These are phyloP conservation scores for Myzus persicae DNA, from an alignment of 1,140 invertebrate species.

Conservation along the genomic window DNA sequence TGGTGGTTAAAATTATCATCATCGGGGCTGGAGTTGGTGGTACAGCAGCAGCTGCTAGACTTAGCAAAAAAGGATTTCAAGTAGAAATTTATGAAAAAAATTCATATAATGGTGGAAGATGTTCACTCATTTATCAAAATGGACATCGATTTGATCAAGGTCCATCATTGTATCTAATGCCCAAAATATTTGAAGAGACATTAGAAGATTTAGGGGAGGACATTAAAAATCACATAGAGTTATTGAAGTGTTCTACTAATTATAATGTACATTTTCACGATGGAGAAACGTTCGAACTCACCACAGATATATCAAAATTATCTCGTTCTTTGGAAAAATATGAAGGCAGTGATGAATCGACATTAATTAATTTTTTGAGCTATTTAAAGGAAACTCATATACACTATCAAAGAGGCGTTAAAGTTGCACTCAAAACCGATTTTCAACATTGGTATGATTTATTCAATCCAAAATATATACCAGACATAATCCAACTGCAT, in stretches of 20 bases:
- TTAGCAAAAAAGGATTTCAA: conserved; percentile 55
- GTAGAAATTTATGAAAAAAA: conserved; percentile 54
- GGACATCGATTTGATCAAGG: conserved; percentile 56
- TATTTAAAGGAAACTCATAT: conserved; percentile 48
- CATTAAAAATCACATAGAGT: conserved; percentile 35
- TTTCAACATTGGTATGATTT: conserved; percentile 54
- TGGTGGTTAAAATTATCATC: conserved; percentile 13
- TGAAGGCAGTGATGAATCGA: conserved; percentile 8
- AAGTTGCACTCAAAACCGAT: conserved; percentile 36
- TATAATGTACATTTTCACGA: conserved; percentile 48
- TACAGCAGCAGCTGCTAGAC: conserved; percentile 42
- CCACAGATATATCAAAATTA: conserved; percentile 45
- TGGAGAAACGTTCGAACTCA: conserved; percentile 26
- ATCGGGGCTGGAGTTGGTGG: conserved; percentile 44
- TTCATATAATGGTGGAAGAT: conserved; percentile 52
- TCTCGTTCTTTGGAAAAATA: conserved; percentile 45
- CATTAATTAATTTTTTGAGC: conserved; percentile 29
- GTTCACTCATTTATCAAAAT: conserved; percentile 34
- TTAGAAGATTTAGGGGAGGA: conserved; percentile 49
- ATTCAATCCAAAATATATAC: conserved; percentile 44
- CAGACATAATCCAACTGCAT: conserved; percentile 35
- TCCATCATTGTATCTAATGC: conserved; percentile 44
- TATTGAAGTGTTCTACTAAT: conserved; percentile 45
- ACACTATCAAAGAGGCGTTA: conserved; percentile 50
- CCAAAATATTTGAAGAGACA: conserved; percentile 48